phyloP scores from a whole-genome alignment of 1,140 invertebrate species.

The Thaumatotibia leucotreta region DNA sequence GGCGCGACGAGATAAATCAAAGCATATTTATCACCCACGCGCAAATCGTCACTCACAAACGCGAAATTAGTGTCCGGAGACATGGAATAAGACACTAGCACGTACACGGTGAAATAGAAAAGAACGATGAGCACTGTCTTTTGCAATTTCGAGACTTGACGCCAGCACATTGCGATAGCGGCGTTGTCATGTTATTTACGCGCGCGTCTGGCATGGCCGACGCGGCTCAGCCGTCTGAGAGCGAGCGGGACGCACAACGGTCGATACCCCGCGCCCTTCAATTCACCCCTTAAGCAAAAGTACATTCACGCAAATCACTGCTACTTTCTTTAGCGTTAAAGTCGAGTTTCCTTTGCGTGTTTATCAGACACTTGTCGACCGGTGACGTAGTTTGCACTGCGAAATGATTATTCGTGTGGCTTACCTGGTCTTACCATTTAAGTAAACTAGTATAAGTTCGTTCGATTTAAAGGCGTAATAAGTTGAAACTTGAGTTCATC shows the following conservation, averaged over 20 bases:
- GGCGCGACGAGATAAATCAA: slow-evolving; percentile 26
- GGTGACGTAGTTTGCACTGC: background rate
- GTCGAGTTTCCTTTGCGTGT: background rate
- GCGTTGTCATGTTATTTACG: slow-evolving; percentile 6
- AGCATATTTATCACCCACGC: slow-evolving; percentile 29
- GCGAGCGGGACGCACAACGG: background rate
- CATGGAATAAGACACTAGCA: slow-evolving; percentile 21
- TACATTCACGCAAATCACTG: background rate
- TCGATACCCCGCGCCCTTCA: slow-evolving; percentile 11
- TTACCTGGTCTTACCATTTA: background rate
- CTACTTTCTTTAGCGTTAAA: background rate
- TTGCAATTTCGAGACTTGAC: slow-evolving; percentile 25
- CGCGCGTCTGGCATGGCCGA: slow-evolving; percentile 17
- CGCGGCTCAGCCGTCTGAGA: slow-evolving; percentile 24
- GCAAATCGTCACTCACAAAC: slow-evolving; percentile 28
- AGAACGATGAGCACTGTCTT: slow-evolving; percentile 20
- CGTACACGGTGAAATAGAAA: slow-evolving; percentile 24
- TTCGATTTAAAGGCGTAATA: background rate
- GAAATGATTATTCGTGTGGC: too few relatives aligned
- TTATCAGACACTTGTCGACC: background rate
- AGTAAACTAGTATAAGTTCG: background rate
- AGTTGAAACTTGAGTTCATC: background rate
- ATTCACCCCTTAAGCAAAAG: background rate
- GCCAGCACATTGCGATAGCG: slow-evolving; percentile 28
- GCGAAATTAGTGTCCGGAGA: slow-evolving; percentile 19